These are phyloP conservation scores for Palaemon carinicauda DNA, from an alignment of 1,140 invertebrate genomes.

Conservation along the genomic window DNA sequence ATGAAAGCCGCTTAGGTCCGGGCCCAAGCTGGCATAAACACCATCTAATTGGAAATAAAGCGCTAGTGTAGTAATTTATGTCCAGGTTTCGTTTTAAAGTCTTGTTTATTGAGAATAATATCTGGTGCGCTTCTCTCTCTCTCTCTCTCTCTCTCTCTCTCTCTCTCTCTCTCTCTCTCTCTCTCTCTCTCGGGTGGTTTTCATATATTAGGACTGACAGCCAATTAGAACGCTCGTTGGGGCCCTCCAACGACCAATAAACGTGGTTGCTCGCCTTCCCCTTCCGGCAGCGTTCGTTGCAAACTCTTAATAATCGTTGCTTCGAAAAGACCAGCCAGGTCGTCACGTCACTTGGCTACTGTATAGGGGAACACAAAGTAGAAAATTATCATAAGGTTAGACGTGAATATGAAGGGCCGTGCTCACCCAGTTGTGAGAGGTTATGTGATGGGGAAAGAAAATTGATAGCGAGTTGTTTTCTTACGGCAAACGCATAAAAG, in stretches of 20 bases:
- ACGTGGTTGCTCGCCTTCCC: not conserved
- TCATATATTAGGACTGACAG: constrained; percentile 6
- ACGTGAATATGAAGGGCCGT: too few relatives aligned
- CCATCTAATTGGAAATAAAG: constrained; percentile 4
- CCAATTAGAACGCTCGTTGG: not conserved
- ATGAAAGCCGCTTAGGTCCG: not conserved
- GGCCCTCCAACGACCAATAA: not conserved
- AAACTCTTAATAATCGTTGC: too few relatives aligned
- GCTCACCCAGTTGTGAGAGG: too few relatives aligned
- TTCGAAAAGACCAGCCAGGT: too few relatives aligned
- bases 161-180: not conserved
- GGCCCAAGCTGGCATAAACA: not conserved
- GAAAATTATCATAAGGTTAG: too few relatives aligned
- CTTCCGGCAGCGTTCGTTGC: not conserved
- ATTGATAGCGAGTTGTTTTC: too few relatives aligned
- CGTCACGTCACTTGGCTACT: too few relatives aligned
- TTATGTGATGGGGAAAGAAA: too few relatives aligned
- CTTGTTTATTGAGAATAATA: constrained; percentile 5
- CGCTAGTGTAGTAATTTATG: not conserved
- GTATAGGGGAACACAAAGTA: too few relatives aligned
- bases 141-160: not conserved
- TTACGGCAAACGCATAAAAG: too few relatives aligned
- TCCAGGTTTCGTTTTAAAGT: constrained; percentile 6
- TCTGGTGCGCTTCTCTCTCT: not conserved
- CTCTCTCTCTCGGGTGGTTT: not conserved